Percentiles rank a stretch among this genome's conserved stretches.
phyloP scores from a whole-genome alignment of 1,140 invertebrate species.

The Solenopsis fugax region DNA sequence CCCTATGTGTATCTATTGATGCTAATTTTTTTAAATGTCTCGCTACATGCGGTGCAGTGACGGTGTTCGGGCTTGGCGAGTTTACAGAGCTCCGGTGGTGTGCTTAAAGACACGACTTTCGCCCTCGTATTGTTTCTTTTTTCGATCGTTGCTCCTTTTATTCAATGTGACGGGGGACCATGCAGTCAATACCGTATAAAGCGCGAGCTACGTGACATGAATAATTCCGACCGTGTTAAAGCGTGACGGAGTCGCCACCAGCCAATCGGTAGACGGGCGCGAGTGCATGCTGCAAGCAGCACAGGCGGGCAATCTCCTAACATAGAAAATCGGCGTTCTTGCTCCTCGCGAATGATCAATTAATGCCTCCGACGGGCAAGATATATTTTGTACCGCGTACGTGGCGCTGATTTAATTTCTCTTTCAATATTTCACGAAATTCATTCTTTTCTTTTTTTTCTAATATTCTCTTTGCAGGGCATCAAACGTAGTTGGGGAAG shows the following conservation, averaged over 20 bases:
- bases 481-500: conserved; percentile 34
- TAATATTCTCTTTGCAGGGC: too few species aligned
- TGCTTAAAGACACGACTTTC: conserved; percentile 30
- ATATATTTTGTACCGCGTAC: too few species aligned
- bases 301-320: conserved; percentile 37
- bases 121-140: conserved; percentile 25
- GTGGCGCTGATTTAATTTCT: conserved; percentile 8
- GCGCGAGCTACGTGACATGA: conserved; percentile 82
- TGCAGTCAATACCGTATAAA: conserved; percentile 77
- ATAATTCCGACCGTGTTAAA: conserved; percentile 78
- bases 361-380: conserved; percentile 3
- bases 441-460: background rate
- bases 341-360: conserved; percentile 28
- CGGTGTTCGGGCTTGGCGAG: background rate
- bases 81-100: background rate
- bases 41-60: background rate
- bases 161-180: conserved; percentile 26
- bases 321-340: conserved; percentile 13
- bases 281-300: background rate
- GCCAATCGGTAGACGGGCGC: conserved; percentile 3
- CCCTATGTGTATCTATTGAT: background rate
- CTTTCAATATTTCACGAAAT: background rate
- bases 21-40: too few species aligned
- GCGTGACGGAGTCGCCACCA: conserved; percentile 44
- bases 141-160: conserved; percentile 21